Conservation (phyloP, 92 coral and sea anemone species). For the Porites lobata region DNA sequence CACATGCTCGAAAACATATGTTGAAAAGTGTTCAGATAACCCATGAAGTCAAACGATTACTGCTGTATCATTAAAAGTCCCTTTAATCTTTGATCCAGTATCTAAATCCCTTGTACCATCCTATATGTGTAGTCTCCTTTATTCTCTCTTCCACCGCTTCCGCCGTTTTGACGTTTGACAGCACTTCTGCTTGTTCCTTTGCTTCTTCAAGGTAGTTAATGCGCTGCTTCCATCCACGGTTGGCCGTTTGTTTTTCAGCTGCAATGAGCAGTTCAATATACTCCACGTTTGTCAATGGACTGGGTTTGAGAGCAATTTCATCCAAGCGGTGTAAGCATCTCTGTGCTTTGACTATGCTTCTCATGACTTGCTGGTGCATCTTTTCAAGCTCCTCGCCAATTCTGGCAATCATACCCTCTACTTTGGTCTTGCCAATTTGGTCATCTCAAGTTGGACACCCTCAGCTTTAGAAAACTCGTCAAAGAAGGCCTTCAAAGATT, state of each 20-base stretch:
- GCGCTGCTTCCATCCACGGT: slow-evolving; percentile 48
- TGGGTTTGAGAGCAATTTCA: slow-evolving; percentile 66
- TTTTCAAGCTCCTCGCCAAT: not conserved
- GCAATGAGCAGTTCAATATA: slow-evolving; percentile 56
- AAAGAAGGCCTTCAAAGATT: too few species aligned
- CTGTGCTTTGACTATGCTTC: not conserved
- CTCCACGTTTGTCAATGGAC: slow-evolving; percentile 49
- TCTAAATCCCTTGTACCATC: too few species aligned
- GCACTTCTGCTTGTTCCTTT: slow-evolving; percentile 37
- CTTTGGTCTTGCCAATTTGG: not conserved
- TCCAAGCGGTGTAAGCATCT: slow-evolving; percentile 19
- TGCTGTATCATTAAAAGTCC: too few species aligned
- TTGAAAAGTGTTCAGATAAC: too few species aligned
- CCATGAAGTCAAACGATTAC: too few species aligned
- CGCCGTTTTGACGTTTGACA: slow-evolving; percentile 8
- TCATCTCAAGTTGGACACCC: not conserved
- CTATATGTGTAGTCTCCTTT: too few species aligned
- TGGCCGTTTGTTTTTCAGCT: slow-evolving; percentile 39
- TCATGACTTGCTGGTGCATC: not conserved
- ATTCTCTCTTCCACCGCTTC: too few species aligned
- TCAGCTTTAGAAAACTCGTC: slow-evolving; percentile 1
- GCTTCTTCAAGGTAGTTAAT: slow-evolving; percentile 19
- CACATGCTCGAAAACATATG: too few species aligned
- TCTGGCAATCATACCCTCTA: not conserved
- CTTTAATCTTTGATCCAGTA: too few species aligned